A percentile compares a stretch with the other conserved stretches of the same genome.
Conservation (phyloP, 2,113 vertebrate species). For the Psilopsiagon aurifrons region DNA sequence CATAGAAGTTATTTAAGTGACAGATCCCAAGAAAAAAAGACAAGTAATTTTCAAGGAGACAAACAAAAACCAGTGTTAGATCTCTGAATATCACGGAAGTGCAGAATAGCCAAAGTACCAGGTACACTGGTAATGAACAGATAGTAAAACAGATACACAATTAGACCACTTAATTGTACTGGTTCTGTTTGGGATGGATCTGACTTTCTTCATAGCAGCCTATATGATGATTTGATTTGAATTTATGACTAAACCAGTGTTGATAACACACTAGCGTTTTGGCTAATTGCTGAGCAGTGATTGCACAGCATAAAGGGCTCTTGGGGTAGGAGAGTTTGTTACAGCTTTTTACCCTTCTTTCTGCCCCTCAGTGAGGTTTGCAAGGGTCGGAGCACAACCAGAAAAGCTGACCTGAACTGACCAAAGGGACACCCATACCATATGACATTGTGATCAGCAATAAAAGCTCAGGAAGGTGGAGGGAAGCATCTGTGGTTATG, state of each 20-base stretch:
- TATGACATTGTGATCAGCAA: neutral
- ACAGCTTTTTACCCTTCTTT: neutral
- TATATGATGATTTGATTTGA: neutral
- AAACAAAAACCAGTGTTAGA: neutral
- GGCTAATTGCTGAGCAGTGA: neutral
- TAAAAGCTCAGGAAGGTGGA: neutral
- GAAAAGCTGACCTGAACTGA: neutral
- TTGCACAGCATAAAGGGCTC: neutral
- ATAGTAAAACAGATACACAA: neutral
- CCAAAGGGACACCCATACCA: neutral
- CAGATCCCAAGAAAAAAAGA: neutral
- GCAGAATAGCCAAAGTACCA: neutral
- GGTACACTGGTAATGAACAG: neutral
- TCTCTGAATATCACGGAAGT: neutral
- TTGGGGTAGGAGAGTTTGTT: fast-evolving
- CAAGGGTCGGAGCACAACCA: neutral
- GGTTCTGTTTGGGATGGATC: neutral
- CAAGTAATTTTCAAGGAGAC: neutral
- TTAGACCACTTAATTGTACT: neutral
- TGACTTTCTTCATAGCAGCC: neutral
- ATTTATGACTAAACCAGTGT: neutral
- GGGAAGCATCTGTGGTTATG: neutral
- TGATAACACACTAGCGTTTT: neutral
- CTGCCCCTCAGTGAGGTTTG: fast-evolving
- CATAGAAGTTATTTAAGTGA: neutral